A percentile compares a stretch with the other conserved stretches of the same genome.
Evolutionary conservation across 2,888 invertebrate species (phyloP).

Genomic region (Pammene aurita): DNA sequence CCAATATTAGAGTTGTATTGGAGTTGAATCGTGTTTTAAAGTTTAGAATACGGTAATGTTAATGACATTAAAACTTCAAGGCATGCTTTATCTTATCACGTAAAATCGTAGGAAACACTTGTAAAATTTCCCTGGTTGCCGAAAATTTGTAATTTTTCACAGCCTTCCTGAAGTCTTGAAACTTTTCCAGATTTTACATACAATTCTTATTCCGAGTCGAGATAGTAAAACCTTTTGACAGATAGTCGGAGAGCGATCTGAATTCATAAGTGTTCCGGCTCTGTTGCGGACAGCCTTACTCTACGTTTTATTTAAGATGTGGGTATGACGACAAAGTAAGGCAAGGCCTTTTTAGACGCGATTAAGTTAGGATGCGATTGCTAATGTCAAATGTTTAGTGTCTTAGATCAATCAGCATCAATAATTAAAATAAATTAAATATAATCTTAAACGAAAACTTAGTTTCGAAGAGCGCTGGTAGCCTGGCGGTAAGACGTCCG

Average conservation of each 20-base stretch:
- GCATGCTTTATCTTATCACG: no score
- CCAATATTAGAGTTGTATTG: no score
- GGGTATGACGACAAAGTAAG: constrained; percentile 11
- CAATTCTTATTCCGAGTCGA: constrained; percentile 20
- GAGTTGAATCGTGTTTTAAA: no score
- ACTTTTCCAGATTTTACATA: constrained; percentile 17
- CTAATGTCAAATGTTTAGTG: no score
- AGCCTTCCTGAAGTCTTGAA: constrained; percentile 6
- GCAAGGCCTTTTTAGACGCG: neutral
- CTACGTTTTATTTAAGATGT: constrained; percentile 25
- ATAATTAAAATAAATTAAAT: no score
- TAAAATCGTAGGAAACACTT: neutral
- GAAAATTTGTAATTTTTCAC: constrained; percentile 4
- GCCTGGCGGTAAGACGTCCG: no score
- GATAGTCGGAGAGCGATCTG: constrained; percentile 30
- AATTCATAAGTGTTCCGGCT: constrained; percentile 32
- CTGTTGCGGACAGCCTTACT: constrained; percentile 20
- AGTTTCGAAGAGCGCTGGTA: no score
- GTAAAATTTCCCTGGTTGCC: constrained; percentile 6
- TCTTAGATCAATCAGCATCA: no score
- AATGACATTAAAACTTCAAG: no score
- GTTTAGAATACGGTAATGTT: no score
- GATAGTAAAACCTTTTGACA: constrained; percentile 31
- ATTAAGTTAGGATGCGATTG: no score
- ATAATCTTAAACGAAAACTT: no score